Base-by-base conservation (phyloP, 2,888 invertebrate species). In the Idaea aversata region DNA sequence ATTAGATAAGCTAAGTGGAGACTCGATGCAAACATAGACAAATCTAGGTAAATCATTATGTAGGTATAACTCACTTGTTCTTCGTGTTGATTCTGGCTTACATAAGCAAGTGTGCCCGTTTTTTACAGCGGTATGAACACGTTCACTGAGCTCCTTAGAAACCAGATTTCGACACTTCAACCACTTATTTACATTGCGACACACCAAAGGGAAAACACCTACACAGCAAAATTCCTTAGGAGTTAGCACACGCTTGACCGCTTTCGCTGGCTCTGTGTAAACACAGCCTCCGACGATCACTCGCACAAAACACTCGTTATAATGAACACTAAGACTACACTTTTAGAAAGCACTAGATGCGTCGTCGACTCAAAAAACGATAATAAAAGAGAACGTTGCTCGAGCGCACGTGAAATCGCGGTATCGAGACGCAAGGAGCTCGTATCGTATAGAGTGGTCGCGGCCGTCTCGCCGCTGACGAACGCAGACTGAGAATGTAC, bases 111-210 rank as follows among this genome's bases (percentile, higher is more conserved):
- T 86, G 87, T 83, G 84, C 83, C 80, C 82, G 87, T 86, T 91
- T 85, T 85, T 87, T 81, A 83, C 83, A 85, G 84, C 77, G 77
- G 81, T 83, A 87, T 83, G 76, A 84, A 78, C 86, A 86, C 87
- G 83, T 80, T 88, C 85, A 79, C 84, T 72, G 75, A 82, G 78
- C 84, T 87, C 87, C 83, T 88, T 88, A 87, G 83, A 88, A 88
- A 88, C 86, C 82, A 87, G 87, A 89, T 92, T 89, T 90, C 90
- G 79, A 87, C 89, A 93, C 85, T 88, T 88, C 82, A 87, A 73
- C 81, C 90, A 91, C 89, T 91, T 90, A 87, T 89, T 89, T 88
- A 83, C 88, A 91, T 92, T 91, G 82, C 90, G 79, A 90, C 88
- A 91, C 88, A 84, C 75, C 85, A 86, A 47, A 81, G 83, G 84